Base-by-base conservation (phyloP, 2,888 invertebrate genomes). In the Cosmia pyralina region DNA sequence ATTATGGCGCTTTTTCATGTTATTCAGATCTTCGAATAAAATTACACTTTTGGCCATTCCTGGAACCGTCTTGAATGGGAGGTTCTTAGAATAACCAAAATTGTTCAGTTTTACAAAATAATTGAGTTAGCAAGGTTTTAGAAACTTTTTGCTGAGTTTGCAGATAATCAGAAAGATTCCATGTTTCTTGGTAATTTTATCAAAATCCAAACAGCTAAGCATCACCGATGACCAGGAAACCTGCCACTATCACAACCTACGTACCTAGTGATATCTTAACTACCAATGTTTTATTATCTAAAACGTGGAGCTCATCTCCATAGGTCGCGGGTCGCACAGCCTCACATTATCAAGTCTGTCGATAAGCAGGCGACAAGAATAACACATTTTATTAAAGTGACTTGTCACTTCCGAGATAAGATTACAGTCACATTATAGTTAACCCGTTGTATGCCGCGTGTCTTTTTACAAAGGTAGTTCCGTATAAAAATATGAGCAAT, bases 381-480 rank as follows among this genome's bases (percentile, higher is more conserved):
- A 70, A 77, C 77, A 72, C 62, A 48, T 73, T 80, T 69, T 73
- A 70, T 62, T 59, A 59, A 77, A 80, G 81, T 82, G 66, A 83
- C 77, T 80, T 73, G 82, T 83, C 70, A 73, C 46, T 69, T 50
- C 17, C 10, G 2, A 79, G 82, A 82, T 82, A 81, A 83, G 81
- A 77, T 80, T 71, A 77, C 34, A 3, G 52, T 34, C 59, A 22
- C n/a, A 48, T 44, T 50, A 44, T 44, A 65, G 38, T 74, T 74
- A 69, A 78, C 58, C 41, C 44, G 60, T 60, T 70, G 41, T 11
- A 41, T 48, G 17, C 15, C 17, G 19, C 28, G 38, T 68, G 65
- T 74, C 44, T 64, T 22, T 17, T 34, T 34, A 22, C 38, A 15
- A 28, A 17, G 4, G 22, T 64, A 13, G 34, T 62, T 50, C 44